Base-by-base conservation (phyloP, 1,140 invertebrate species). In the Holcopasites calliopsidis region DNA sequence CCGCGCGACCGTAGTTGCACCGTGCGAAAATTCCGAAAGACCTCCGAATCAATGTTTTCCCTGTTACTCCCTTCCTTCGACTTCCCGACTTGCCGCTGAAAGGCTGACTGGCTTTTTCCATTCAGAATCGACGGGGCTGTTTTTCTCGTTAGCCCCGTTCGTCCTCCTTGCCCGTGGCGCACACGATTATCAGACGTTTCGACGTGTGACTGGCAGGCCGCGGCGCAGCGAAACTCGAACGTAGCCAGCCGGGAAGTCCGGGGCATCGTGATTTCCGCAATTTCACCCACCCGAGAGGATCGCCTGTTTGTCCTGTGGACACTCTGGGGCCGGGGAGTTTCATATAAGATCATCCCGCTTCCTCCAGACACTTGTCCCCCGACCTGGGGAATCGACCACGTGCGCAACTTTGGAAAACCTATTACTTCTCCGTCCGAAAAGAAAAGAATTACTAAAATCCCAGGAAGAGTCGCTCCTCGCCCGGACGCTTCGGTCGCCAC, bases 191-290 rank as follows among this genome's bases (percentile, higher is more conserved):
- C 28, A 10, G 38, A 7, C n/a, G 55, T 23, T 35, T 74, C 49
- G 78, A 80, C 79, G 40, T 77, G 65, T 69, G 76, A 82, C 55
- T 83, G 81, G 70, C 80, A 82, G 81, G 72, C 31, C 80, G 72
- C 72, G 79, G 82, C 61, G 62, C 47, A 55, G 44, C 80, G 71
- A n/a, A n/a, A 4, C 23, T 44, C 13, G 61, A 40, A 52, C 61
- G 62, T 62, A 62, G 65, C 75, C 77, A 18, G 35, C 55, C 77
- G 77, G 79, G 72, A 79, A 85, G 72, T 79, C n/a, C 72, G 80
- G 55, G 72, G 49, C 61, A 50, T 33, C 82, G 52, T 79, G 79
- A 85, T 82, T 85, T 85, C 84, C 83, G 84, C 84, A 85, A 85
- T 85, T 85, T 85, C 84, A 73, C 69, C 61, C 38, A 65, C 55